phyloP scores from a whole-genome alignment of 1,140 invertebrate species.

The Anoplophora glabripennis region DNA sequence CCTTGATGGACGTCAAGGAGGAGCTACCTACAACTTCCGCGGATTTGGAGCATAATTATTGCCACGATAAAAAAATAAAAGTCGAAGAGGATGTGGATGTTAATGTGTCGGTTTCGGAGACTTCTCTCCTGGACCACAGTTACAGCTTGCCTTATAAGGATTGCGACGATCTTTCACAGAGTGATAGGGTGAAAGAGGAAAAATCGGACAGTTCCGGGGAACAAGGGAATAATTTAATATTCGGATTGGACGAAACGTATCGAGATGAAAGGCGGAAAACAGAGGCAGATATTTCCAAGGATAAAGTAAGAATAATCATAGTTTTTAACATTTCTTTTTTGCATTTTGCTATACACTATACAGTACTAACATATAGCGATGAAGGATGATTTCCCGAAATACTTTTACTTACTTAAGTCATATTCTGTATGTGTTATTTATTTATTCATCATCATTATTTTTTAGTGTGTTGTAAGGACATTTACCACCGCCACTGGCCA shows the following conservation, averaged over 20 bases:
- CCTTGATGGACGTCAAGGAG: not conserved
- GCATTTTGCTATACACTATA: not conserved
- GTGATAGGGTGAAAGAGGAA: not conserved
- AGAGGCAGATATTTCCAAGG: not conserved
- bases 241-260: slow-evolving; percentile 20
- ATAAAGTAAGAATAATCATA: not conserved
- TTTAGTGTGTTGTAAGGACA: slow-evolving; percentile 12
- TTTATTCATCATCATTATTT: slow-evolving; percentile 14
- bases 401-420: not conserved
- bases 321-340: not conserved
- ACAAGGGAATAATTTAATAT: slow-evolving; percentile 22
- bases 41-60: slow-evolving; percentile 36
- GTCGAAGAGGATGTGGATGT: slow-evolving; percentile 11
- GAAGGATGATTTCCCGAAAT: not conserved
- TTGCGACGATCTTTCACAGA: slow-evolving; percentile 1
- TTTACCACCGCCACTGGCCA: slow-evolving; percentile 24
- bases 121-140: slow-evolving; percentile 25
- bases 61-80: slow-evolving; percentile 22
- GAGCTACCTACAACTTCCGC: slow-evolving; percentile 9
- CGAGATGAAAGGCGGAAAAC: not conserved
- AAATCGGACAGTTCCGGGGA: slow-evolving; percentile 4
- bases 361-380: not conserved
- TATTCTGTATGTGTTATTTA: not conserved
- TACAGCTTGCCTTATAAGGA: slow-evolving; percentile 26
- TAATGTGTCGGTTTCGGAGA: not conserved